Conservation (phyloP, 2,888 invertebrate species). For the Proisotoma minuta region DNA sequence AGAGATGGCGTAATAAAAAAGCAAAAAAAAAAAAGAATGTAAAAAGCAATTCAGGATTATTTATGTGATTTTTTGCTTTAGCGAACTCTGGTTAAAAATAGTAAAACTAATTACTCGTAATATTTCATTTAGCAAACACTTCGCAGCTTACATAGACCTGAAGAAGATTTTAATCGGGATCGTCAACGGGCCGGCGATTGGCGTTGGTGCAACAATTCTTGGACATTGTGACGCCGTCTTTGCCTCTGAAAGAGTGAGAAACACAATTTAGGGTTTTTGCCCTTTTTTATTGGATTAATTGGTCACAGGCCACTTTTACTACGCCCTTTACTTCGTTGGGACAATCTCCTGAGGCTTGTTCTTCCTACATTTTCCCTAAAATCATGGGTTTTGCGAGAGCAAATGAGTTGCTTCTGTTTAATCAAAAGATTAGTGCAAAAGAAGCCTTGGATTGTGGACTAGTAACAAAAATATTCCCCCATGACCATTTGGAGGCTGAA, state of each 20-base stretch:
- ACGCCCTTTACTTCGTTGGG: constrained; percentile 84
- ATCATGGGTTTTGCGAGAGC: constrained; percentile 77
- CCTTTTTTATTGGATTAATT: too few relatives aligned
- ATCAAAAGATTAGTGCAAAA: constrained; percentile 68
- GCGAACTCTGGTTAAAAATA: too few relatives aligned
- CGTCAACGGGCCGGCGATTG: constrained; percentile 92
- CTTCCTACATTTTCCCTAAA: constrained; percentile 76
- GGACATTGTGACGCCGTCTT: constrained; percentile 83
- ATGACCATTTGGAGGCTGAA: constrained; percentile 58
- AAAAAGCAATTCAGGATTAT: too few relatives aligned
- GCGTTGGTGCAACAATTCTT: constrained; percentile 78
- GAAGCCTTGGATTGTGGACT: constrained; percentile 76
- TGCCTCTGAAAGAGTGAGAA: constrained; percentile 72
- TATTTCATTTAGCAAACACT: constrained; percentile 58
- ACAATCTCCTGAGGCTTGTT: constrained; percentile 83
- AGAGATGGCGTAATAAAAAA: too few relatives aligned
- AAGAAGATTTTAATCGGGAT: constrained; percentile 81
- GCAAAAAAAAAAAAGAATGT: too few relatives aligned
- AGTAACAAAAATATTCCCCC: constrained; percentile 70
- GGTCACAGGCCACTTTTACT: constrained; percentile 73
- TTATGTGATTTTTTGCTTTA: not conserved
- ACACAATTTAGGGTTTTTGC: too few relatives aligned
- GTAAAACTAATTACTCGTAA: not conserved
- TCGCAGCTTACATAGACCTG: constrained; percentile 74
- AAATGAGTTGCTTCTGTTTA: constrained; percentile 60